Evolutionary conservation across 2,888 invertebrate species (phyloP), one percentile per base, ranked within the genome.

Genomic region (Volucella bombylans): DNA sequence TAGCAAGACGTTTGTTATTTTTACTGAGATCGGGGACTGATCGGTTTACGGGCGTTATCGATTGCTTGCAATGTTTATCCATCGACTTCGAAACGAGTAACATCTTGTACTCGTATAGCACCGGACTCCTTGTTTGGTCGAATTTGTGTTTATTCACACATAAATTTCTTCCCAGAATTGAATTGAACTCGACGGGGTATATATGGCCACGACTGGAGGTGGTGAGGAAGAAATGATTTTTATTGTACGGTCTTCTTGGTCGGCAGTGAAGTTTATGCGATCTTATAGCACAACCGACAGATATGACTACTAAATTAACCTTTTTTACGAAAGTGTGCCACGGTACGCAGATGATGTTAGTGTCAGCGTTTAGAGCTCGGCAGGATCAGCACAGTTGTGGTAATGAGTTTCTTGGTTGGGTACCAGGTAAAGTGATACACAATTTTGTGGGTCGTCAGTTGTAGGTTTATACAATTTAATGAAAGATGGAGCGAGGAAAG

Each of bases 111-210:
- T 23, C 45, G 38, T 64, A 49, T 64, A 41, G 59, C 31, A 39
- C 59, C 14, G 81, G 78, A 79, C 78, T 68, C 82, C 82, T 82
- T 78, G 78, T 68, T 79, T 82, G 82, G 57, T 52, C 69, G 73
- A 69, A 82, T 69, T 64, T 69, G 68, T 79, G 79, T 69, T 65
- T 49, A 49, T 69, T 57, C 43, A 54, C 49, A 79, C 79, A 79
- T 83, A 83, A 83, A 83, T 83, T 83, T 83, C 62, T 61, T 65
- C 10, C 65, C 57, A 15, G 52, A 71, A 57, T 59, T 54, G 47
- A 57, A 52, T 59, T 54, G 47, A 57, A 52, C 55, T 39, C 15
- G 50, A 18, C 43, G 59, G 68, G 64, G 47, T 45, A 45, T 57
- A 59, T 59, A 81, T 49, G 54, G 15, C n/a, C 14, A 18, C 23